Conservation (phyloP, 2,888 invertebrate genomes). For the Melipona beecheii region DNA sequence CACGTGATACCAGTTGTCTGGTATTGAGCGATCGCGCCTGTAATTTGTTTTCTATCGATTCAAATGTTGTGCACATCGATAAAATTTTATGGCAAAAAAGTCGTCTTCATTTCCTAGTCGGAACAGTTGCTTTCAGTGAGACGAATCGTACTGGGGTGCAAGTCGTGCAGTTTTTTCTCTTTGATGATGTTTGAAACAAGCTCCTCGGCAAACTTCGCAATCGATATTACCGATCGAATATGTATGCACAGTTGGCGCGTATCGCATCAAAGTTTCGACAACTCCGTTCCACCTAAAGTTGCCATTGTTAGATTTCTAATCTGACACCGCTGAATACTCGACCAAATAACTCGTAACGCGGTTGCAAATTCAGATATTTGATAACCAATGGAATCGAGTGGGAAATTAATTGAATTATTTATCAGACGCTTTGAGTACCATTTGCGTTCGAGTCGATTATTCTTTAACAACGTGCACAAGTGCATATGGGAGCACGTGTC, state of each 20-base stretch:
- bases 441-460: not conserved
- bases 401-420: not conserved
- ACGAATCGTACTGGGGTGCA: too few species aligned
- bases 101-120: too few species aligned
- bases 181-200: not conserved
- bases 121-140: too few species aligned
- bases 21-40: too few species aligned
- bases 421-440: not conserved
- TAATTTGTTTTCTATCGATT: too few species aligned
- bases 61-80: too few species aligned
- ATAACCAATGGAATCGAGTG: not conserved
- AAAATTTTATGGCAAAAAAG: too few species aligned
- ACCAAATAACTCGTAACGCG: not conserved
- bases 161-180: not conserved
- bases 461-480: not conserved
- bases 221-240: not conserved
- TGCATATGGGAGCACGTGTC: not conserved
- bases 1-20: too few species aligned
- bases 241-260: too few species aligned
- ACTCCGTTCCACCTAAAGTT: not conserved
- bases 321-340: not conserved
- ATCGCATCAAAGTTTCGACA: not conserved
- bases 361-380: not conserved
- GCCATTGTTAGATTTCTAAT: not conserved
- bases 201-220: not conserved